Percentiles rank a stretch among this genome's conserved stretches.
phyloP scores from a whole-genome alignment of 2,888 invertebrate genomes.

The Pseudolycoriella hygida region DNA sequence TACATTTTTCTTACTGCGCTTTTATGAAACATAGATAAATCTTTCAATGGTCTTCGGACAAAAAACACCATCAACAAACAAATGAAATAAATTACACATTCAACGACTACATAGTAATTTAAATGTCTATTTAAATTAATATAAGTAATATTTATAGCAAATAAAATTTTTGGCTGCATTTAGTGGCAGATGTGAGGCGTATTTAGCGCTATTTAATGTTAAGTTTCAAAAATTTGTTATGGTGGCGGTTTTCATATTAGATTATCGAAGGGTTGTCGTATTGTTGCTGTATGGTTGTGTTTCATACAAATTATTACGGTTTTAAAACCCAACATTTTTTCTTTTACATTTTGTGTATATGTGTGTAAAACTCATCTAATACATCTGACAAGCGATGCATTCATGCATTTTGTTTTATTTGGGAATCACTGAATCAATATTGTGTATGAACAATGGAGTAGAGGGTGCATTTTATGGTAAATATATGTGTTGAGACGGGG shows the following conservation, averaged over 20 bases:
- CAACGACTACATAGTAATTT: slow-evolving; percentile 1
- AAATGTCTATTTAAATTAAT: slow-evolving; percentile 5
- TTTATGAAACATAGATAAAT: too few relatives aligned
- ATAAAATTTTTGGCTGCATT: slow-evolving; percentile 5
- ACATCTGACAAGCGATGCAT: too few relatives aligned
- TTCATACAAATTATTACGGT: background rate
- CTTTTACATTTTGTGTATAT: too few relatives aligned
- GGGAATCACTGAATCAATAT: too few relatives aligned
- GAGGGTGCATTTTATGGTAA: background rate
- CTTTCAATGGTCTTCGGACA: too few relatives aligned
- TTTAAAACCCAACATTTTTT: too few relatives aligned
- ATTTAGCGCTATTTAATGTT: slow-evolving; percentile 8
- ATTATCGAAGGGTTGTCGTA: slow-evolving; percentile 6
- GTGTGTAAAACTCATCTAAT: too few relatives aligned
- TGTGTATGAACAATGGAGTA: background rate
- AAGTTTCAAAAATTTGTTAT: slow-evolving; percentile 7
- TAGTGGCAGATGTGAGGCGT: slow-evolving; percentile 8
- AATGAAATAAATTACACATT: background rate
- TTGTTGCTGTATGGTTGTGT: slow-evolving; percentile 1
- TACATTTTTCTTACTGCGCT: too few relatives aligned
- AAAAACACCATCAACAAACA: too few relatives aligned
- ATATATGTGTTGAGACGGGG: background rate
- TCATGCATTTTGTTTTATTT: too few relatives aligned
- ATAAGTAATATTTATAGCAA: slow-evolving; percentile 5
- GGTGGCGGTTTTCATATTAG: slow-evolving; percentile 5